Conservation (phyloP, 2,888 invertebrate species). For the Apomyelois bistriatella region DNA sequence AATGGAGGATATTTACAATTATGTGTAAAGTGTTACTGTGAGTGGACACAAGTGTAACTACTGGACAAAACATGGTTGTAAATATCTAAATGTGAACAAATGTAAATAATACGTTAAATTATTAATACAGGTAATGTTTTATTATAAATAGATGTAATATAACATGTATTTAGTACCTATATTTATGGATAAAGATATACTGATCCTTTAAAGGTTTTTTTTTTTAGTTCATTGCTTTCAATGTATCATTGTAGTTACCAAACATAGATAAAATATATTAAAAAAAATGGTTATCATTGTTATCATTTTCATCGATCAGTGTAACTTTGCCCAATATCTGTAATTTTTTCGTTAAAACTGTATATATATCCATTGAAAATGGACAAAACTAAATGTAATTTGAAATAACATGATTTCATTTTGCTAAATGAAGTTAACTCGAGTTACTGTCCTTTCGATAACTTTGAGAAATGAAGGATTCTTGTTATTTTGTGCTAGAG, state of each 20-base stretch:
- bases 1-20: slow-evolving; percentile 79
- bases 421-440: background rate
- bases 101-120: slow-evolving; percentile 45
- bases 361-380: slow-evolving; percentile 35
- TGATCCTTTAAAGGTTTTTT: background rate
- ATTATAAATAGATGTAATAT: slow-evolving; percentile 36
- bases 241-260: background rate
- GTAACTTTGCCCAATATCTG: background rate
- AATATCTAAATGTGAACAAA: slow-evolving; percentile 53
- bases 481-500: slow-evolving; percentile 32
- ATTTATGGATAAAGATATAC: slow-evolving; percentile 1
- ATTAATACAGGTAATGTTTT: slow-evolving; percentile 44
- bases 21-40: slow-evolving; percentile 68
- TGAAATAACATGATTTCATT: slow-evolving; percentile 3
- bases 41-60: slow-evolving; percentile 44
- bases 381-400: slow-evolving; percentile 23
- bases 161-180: slow-evolving; percentile 12
- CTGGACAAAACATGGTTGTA: slow-evolving; percentile 68
- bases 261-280: background rate
- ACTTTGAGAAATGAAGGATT: slow-evolving; percentile 11
- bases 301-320: background rate
- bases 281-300: too few relatives aligned
- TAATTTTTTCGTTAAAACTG: slow-evolving; percentile 21
- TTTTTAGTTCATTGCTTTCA: background rate
- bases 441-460: slow-evolving; percentile 10